Percentiles rank a stretch among this genome's conserved stretches.
phyloP scores from a whole-genome alignment of 2,797 vertebrate species.

The Sebastes hubbsi region DNA sequence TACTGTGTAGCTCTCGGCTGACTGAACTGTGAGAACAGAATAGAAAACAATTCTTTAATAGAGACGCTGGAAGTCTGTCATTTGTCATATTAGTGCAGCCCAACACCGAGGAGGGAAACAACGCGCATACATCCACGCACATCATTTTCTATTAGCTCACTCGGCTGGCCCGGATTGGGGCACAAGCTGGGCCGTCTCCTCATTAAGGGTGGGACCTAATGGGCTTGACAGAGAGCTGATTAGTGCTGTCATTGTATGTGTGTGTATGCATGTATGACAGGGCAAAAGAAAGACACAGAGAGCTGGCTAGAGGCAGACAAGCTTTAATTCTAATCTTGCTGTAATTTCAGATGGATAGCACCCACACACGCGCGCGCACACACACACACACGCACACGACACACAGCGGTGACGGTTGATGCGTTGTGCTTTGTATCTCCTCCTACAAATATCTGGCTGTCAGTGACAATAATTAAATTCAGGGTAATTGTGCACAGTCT shows the following conservation, averaged over 20 bases:
- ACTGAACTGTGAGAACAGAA: slow-evolving; percentile 48
- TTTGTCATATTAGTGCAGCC: slow-evolving; percentile 51
- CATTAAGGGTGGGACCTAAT: slow-evolving; percentile 64
- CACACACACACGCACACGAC: neutral
- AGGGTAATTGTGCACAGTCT: slow-evolving; percentile 66
- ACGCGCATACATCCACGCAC: slow-evolving; percentile 36
- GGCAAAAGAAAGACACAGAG: slow-evolving; percentile 14
- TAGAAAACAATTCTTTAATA: slow-evolving; percentile 50
- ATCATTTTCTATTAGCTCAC: slow-evolving; percentile 60
- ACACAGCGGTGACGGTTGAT: slow-evolving; percentile 34
- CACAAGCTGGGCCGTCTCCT: slow-evolving; percentile 65
- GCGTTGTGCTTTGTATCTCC: slow-evolving; percentile 58
- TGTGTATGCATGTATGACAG: slow-evolving; percentile 3
- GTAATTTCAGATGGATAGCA: slow-evolving; percentile 64
- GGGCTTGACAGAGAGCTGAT: slow-evolving; percentile 68
- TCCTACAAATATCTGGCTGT: slow-evolving; percentile 71
- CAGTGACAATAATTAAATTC: slow-evolving; percentile 67
- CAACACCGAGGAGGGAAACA: neutral
- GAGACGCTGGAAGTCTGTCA: slow-evolving; percentile 48
- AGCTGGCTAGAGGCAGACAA: slow-evolving; percentile 57
- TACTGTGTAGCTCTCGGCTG: slow-evolving; percentile 17
- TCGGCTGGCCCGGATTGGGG: slow-evolving; percentile 43
- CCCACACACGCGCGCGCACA: slow-evolving; percentile 19
- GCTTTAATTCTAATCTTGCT: slow-evolving; percentile 68
- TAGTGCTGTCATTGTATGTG: slow-evolving; percentile 49